phyloP scores from a whole-genome alignment of 92 coral and sea anemone genomes.

The Palythoa heliodiscus region DNA sequence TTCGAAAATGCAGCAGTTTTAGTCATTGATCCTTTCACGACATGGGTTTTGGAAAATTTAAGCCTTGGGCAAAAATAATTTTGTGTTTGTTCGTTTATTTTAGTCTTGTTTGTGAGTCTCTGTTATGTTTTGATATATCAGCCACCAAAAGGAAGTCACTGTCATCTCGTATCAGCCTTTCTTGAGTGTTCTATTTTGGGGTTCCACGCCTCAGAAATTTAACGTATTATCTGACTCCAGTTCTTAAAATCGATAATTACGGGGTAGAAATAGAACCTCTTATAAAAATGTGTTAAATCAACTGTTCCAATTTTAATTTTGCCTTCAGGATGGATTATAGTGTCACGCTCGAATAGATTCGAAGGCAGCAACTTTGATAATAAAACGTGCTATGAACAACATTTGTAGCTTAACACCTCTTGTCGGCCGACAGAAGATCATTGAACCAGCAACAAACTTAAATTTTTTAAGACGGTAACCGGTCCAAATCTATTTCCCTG shows the following conservation, averaged over 20 bases:
- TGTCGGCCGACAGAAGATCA: constrained; percentile 18
- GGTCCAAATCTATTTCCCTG: neutral
- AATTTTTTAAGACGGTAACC: neutral
- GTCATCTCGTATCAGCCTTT: constrained; percentile 20
- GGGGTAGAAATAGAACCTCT: constrained; percentile 36
- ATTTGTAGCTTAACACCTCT: constrained; percentile 9
- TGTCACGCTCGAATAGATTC: constrained; percentile 29
- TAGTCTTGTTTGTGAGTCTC: neutral
- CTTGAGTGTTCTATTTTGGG: constrained; percentile 41
- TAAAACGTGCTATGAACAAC: constrained; percentile 1
- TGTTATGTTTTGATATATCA: neutral
- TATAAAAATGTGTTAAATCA: constrained; percentile 30
- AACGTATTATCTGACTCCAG: constrained; percentile 21
- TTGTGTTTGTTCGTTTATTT: constrained; percentile 7
- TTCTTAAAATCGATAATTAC: constrained; percentile 38
- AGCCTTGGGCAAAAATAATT: neutral
- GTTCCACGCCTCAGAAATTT: constrained; percentile 33
- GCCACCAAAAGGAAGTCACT: neutral
- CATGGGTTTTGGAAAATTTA: neutral
- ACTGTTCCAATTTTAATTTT: constrained; percentile 37
- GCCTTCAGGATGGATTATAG: constrained; percentile 43
- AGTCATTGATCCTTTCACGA: neutral
- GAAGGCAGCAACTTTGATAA: constrained; percentile 14
- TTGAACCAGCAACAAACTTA: neutral
- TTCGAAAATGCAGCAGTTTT: neutral